Evolutionary conservation across 2,113 vertebrate species (phyloP), one percentile per base, ranked within the genome.

Genomic region (Pungitius pungitius): DNA sequence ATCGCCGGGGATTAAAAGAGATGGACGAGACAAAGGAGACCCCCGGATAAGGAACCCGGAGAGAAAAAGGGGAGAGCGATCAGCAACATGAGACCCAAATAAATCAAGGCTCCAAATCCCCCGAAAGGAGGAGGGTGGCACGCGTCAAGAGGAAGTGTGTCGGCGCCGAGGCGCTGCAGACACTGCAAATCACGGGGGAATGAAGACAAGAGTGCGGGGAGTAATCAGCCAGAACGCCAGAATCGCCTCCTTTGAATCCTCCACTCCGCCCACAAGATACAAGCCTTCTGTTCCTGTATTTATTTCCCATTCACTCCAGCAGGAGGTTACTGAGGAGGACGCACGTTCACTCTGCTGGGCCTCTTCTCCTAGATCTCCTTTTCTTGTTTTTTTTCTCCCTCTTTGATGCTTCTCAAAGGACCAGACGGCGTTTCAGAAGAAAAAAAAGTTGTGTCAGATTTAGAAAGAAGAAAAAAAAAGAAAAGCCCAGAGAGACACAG

Each of bases 221-320:
- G 69, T 64, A 80, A 83, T 83, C 55, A 78, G 81, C 67, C 69
- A 60, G 40, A 70, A 77, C 1, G 27, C n/a, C 85, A 80, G 6
- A 82, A 75, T 77, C 83, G 52, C 79, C 69, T 64, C 63, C 68
- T 37, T 76, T 33, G 69, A 52, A 85, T 80, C 47, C 43, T 33
- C 74, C 63, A 75, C 85, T 65, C 89, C 90, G 71, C 90, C 89
- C 88, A 89, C 87, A 7, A 77, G 52, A 82, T 43, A 85, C 85
- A 90, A 85, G 76, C 87, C 72, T 67, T 77, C 73, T 83, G 82
- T 86, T 91, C 87, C 78, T 81, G 71, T 58, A 62, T 78, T 81
- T 68, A 73, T 84, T 84, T 72, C 73, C 79, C 88, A 87, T 88
- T 90, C 78, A 84, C 86, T 86, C 78, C 74, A 81, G 35, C 49